Base-by-base conservation (phyloP, 2,797 vertebrate species). In the Semaprochilodus insignis region DNA sequence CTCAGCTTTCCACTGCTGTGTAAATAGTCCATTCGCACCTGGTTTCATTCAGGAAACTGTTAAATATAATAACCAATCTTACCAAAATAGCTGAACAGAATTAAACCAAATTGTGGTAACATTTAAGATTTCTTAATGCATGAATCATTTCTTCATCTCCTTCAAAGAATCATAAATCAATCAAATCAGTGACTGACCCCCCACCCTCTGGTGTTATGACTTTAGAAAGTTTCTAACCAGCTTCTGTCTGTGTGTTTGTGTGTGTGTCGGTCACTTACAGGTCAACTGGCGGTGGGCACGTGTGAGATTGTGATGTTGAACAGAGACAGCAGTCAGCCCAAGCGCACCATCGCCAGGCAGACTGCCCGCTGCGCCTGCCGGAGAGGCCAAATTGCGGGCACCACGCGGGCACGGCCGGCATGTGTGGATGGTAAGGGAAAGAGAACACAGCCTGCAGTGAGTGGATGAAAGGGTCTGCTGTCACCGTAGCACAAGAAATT, bases 301-400 rank as follows among this genome's bases (percentile, higher is more conserved):
- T 96, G 96, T 71, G 96, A 96, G 91, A 95, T 96, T 69, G 95
- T 96, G 90, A 95, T 95, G 90, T 92, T 96, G 87, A 96, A 96
- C 91, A 93, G 95, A 91, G 96, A 96, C 92, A 95, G 94, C 91
- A 96, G 95, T 84, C 91, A 96, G 85, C 95, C 95, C 73, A 92
- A 94, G 66, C 93, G 96, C 79, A 96, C 94, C 89, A 95, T 96
- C 13, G 96, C 96, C 69, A 92, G 95, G 87, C 96, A 96, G 94
- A 96, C 96, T 0, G 96, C 96, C 69, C 95, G 96, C 81, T 96
- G 96, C 63, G 96, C 96, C 88, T 96, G 96, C 90, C 87, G 95
- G 85, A 94, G 95, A 91, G 96, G 96, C 85, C 96, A 96, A 92
- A 96, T 96, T 62, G 96, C 96, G 5, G 96, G 96, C 71, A 96